Conservation (phyloP, 2,113 vertebrate species). For the Heptranchias perlo region DNA sequence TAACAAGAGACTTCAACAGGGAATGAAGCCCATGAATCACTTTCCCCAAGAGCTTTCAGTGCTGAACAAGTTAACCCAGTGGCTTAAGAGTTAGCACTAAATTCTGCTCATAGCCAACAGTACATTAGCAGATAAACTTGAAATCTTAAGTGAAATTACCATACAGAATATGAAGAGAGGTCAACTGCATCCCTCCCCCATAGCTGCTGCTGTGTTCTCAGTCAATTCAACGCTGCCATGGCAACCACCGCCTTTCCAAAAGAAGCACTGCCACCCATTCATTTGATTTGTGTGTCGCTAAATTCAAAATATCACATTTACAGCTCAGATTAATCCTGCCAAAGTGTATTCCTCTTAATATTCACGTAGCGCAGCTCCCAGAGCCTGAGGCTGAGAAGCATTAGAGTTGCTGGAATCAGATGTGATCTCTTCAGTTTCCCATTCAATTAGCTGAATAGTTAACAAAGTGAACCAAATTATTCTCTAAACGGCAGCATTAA, state of each 20-base stretch:
- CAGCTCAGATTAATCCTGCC: background rate
- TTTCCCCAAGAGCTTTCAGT: background rate
- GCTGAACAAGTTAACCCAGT: background rate
- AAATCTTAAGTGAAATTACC: background rate
- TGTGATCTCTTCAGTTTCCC: background rate
- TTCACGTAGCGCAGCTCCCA: background rate
- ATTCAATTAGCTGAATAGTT: background rate
- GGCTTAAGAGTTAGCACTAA: background rate
- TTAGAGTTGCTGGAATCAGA: background rate
- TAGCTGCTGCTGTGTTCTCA: slow-evolving; percentile 43
- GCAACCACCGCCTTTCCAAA: slow-evolving; percentile 45
- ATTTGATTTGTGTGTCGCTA: slow-evolving; percentile 42
- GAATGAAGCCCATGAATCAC: background rate
- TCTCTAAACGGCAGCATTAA: background rate
- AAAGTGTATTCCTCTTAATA: background rate
- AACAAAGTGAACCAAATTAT: background rate
- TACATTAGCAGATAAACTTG: background rate
- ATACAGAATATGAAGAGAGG: background rate
- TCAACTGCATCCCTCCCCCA: background rate
- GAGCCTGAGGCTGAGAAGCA: background rate
- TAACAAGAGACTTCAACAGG: background rate
- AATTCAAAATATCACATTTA: background rate
- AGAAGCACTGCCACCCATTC: slow-evolving; percentile 39
- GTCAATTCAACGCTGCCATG: slow-evolving; percentile 42
- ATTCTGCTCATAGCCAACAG: background rate